Conservation (phyloP, 2,113 vertebrate species). For the Synodontis membranacea region DNA sequence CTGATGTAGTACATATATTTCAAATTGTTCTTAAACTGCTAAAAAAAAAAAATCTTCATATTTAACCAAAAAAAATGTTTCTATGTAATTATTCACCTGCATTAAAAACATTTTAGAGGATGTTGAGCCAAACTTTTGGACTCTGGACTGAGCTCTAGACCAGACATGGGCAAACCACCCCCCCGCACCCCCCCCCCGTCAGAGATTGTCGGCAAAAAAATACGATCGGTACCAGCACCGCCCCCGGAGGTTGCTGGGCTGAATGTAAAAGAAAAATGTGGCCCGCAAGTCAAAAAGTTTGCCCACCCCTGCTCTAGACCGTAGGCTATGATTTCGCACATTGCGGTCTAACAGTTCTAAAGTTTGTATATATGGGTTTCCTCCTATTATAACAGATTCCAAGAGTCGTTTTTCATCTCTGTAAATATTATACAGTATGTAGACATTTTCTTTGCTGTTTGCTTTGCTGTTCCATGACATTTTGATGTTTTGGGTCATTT, state of each 20-base stretch:
- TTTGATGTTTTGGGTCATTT: conserved; percentile 6
- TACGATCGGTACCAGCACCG: no score
- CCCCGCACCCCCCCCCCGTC: no score
- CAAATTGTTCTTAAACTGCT: not conserved
- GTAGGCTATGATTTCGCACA: not conserved
- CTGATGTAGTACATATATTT: not conserved
- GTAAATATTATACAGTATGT: not conserved
- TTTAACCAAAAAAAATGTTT: not conserved
- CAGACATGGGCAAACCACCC: no score
- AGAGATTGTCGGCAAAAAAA: no score
- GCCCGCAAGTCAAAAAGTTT: no score
- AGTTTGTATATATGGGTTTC: not conserved
- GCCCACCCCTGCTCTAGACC: no score
- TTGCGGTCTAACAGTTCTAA: not conserved
- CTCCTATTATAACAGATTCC: not conserved
- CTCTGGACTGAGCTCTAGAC: not conserved
- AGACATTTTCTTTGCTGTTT: not conserved
- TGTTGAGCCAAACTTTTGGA: no score
- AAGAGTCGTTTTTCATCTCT: not conserved
- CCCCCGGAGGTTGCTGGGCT: no score
- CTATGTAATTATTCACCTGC: no score
- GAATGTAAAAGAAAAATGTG: no score
- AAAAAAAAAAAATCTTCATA: not conserved
- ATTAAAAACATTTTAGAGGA: no score
- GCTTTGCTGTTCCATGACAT: not conserved